These are phyloP conservation scores for Celastrina argiolus DNA, from an alignment of 2,888 invertebrate species.

Conservation along the genomic window DNA sequence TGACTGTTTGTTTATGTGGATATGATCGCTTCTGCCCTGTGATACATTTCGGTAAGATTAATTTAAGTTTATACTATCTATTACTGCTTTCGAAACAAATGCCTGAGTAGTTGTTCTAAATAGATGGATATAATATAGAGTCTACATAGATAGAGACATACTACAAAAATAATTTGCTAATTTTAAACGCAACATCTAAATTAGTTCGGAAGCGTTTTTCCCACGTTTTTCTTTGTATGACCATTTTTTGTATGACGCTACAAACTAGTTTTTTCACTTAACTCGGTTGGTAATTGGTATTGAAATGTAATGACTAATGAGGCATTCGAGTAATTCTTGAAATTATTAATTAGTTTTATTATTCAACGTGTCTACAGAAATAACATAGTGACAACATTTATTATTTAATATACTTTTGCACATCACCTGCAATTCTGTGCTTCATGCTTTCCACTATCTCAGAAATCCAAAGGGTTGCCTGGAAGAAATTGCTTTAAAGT, in stretches of 20 bases:
- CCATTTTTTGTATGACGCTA: neutral
- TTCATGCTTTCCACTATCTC: no score
- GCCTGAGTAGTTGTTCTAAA: neutral
- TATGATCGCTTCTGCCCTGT: neutral
- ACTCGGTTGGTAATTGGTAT: neutral
- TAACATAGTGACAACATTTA: no score
- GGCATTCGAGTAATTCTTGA: no score
- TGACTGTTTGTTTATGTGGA: conserved; percentile 11
- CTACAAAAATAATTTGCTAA: neutral
- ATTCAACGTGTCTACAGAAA: no score
- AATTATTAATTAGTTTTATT: no score
- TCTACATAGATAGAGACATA: neutral
- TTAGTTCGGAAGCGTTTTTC: neutral
- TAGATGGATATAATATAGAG: neutral
- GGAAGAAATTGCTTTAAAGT: no score
- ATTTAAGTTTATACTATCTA: neutral
- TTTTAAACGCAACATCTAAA: neutral
- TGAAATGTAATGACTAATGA: no score
- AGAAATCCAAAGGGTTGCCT: no score
- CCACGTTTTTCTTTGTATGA: neutral
- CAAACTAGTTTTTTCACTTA: neutral
- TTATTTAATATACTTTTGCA: no score
- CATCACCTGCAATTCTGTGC: no score
- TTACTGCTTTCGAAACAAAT: neutral
- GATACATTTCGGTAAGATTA: conserved; percentile 15